Percentiles rank a stretch among this genome's conserved stretches.
phyloP scores from a whole-genome alignment of 1,140 invertebrate genomes.

The Hycleus cichorii region DNA sequence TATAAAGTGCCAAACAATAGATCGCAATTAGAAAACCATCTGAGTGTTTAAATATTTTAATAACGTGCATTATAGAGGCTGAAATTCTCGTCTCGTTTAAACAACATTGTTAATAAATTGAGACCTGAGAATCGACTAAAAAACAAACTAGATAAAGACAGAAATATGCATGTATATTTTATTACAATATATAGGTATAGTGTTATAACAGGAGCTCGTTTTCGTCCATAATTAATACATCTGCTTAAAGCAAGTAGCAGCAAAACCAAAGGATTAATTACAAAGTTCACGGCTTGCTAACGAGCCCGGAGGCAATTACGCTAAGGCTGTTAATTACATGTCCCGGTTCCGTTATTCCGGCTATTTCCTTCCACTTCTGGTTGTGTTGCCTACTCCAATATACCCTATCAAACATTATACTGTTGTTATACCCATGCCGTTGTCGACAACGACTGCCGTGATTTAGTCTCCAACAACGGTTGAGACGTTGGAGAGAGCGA shows the following conservation, averaged over 20 bases:
- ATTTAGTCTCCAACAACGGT: too few species aligned
- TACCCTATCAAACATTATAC: too few species aligned
- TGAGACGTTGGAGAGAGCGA: too few species aligned
- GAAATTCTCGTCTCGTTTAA: background rate
- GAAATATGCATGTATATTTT: background rate
- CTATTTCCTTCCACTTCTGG: constrained; percentile 1
- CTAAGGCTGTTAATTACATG: constrained; percentile 29
- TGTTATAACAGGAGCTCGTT: constrained; percentile 14
- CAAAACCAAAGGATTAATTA: constrained; percentile 43
- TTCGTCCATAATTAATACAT: constrained; percentile 38
- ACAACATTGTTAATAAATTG: background rate
- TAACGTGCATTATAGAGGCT: constrained; percentile 1
- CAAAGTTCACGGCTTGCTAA: constrained; percentile 43
- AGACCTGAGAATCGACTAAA: constrained; percentile 3
- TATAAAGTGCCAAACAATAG: constrained; percentile 17
- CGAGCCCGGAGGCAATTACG: constrained; percentile 36
- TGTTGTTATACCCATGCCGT: background rate
- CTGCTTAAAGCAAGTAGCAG: constrained; percentile 32
- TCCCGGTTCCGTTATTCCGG: constrained; percentile 23
- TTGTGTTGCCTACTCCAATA: background rate
- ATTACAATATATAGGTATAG: too few species aligned
- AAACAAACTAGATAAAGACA: constrained; percentile 1
- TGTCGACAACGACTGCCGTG: constrained; percentile 3
- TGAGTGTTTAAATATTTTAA: constrained; percentile 20
- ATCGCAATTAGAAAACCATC: constrained; percentile 24